Conservation (phyloP, 30 jellyfish, hydroid and myxozoan species). For the Hydra vulgaris region DNA sequence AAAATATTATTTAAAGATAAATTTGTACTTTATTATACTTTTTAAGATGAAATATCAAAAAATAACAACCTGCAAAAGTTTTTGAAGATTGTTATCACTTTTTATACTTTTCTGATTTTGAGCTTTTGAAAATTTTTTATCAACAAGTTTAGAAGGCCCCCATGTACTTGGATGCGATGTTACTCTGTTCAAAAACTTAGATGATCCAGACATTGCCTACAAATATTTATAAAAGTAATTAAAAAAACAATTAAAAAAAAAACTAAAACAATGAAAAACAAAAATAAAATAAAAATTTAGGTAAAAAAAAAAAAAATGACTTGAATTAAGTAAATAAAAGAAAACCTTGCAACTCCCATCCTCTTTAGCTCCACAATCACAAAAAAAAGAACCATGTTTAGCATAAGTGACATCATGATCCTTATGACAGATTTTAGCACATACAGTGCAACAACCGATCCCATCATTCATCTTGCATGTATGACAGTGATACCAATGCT, state of each 20-base stretch:
- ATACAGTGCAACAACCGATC: slow-evolving; percentile 90
- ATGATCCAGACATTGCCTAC: not conserved
- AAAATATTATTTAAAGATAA: no score
- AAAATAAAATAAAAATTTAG: no score
- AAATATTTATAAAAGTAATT: not conserved
- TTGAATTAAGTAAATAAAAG: not conserved
- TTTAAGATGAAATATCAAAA: no score
- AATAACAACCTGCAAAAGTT: not conserved
- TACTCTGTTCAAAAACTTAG: not conserved
- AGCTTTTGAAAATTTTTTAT: no score
- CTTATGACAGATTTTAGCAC: slow-evolving; percentile 90
- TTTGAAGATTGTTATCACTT: not conserved
- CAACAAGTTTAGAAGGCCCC: not conserved
- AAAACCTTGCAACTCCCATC: slow-evolving; percentile 92
- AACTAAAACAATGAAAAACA: not conserved
- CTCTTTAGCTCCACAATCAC: slow-evolving; percentile 95
- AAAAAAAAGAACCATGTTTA: slow-evolving; percentile 84
- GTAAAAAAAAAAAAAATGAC: not conserved
- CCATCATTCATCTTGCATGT: slow-evolving; percentile 95
- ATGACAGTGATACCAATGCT: slow-evolving; percentile 98
- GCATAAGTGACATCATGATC: slow-evolving; percentile 94
- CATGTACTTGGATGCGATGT: not conserved
- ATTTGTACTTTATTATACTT: no score
- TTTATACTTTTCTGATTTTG: not conserved
- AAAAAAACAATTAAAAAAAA: no score